Evolutionary conservation across 2,797 vertebrate species (phyloP), one percentile per base, ranked within the genome.

Genomic region (Gambelia wislizenii): DNA sequence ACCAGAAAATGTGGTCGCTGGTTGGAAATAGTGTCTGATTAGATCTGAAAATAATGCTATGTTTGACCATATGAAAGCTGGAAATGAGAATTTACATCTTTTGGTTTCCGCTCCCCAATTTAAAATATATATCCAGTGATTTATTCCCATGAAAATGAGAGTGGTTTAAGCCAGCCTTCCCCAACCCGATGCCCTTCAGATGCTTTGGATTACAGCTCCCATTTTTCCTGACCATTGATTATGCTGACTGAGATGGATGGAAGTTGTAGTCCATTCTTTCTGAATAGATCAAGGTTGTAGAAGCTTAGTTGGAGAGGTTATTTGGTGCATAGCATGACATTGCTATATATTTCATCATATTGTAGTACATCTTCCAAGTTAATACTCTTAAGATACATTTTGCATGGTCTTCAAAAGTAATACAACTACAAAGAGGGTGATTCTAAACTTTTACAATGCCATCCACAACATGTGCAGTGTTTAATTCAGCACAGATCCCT

Each of bases 81-180:
- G 33, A 42, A 56, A 56, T 52, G 86, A 52, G 79, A 89, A 20
- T 22, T 80, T 92, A 87, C 89, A 87, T 76, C 14, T 69, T 94
- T 91, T 16, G 4, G 16, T 44, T 6, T 20, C n/a, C n/a, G 0
- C 33, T 75, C n/a, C 70, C 2, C 13, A 87, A 76, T 36, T 0
- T 87, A 72, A 89, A 89, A 89, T 88, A 33, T 0, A 0, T 0
- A 0, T 83, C 56, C 10, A 44, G 33, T 87, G 78, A 2, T 72
- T 8, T 72, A 14, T 74, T 64, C 84, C n/a, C 54, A 16, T 39
- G 16, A 54, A 18, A 64, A 87, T 74, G 47, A 75, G 69, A 54
- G 42, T 49, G 49, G 49, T 49, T 49, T 49, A 8, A 49, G 49
- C 49, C 49, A 12, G 49, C 12, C 49, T 49, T 8, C 8, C 49